Percentiles rank a stretch among this genome's conserved stretches.
Conservation (phyloP, 2,888 invertebrate genomes). For the Tenthredo distinguenda region DNA sequence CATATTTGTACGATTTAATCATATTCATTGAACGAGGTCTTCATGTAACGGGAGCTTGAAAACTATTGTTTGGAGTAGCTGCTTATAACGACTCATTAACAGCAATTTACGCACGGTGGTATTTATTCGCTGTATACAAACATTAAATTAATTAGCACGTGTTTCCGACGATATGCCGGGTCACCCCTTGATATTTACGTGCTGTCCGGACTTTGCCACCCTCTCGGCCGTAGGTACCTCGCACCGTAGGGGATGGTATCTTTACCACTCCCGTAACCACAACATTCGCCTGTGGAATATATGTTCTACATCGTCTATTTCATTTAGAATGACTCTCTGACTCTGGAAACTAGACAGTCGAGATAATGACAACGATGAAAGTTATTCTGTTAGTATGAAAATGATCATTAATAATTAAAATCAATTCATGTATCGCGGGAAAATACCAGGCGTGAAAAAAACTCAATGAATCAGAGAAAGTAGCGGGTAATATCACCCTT, state of each 20-base stretch:
- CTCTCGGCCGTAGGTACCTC: neutral
- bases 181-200: slow-evolving; percentile 9
- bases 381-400: neutral
- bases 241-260: neutral
- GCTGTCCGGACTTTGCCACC: neutral
- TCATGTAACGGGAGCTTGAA: neutral
- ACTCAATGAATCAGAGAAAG: too few relatives aligned
- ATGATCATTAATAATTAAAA: too few relatives aligned
- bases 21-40: neutral
- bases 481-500: neutral
- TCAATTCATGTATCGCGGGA: too few relatives aligned
- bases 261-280: slow-evolving; percentile 11
- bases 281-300: slow-evolving; percentile 4
- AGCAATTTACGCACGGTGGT: neutral
- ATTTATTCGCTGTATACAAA: slow-evolving; percentile 10
- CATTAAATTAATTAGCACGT: slow-evolving; percentile 36
- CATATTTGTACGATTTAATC: neutral
- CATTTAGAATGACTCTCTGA: slow-evolving; percentile 9
- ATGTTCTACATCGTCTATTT: slow-evolving; percentile 14
- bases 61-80: neutral
- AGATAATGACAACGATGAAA: neutral
- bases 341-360: neutral
- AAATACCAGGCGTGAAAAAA: too few relatives aligned
- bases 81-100: slow-evolving; percentile 11
- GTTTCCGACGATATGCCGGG: slow-evolving; percentile 37